Evolutionary conservation across 2,888 invertebrate species (phyloP).

Genomic region (Chymomyza caudatula): DNA sequence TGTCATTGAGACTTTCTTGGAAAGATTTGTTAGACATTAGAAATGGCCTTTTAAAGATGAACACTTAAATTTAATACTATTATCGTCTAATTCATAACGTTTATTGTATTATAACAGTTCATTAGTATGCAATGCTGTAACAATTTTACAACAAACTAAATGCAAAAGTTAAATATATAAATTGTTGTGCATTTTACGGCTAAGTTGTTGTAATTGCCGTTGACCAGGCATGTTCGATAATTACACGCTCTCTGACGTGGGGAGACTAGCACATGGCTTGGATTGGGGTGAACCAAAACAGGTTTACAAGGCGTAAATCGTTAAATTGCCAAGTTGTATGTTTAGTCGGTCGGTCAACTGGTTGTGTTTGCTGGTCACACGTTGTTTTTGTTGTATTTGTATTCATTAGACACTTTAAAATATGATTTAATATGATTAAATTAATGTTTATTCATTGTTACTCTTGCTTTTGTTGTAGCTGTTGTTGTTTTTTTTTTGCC

Average conservation of each 20-base stretch:
- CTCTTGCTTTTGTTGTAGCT: not conserved
- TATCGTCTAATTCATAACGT: no score
- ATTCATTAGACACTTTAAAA: constrained; percentile 58
- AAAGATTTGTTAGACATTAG: not conserved
- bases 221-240: not conserved
- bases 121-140: not conserved
- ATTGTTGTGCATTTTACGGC: not conserved
- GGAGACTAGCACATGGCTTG: not conserved
- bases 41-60: not conserved
- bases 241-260: not conserved
- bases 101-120: not conserved
- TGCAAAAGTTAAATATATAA: not conserved
- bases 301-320: not conserved
- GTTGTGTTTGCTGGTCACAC: not conserved
- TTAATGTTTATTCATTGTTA: constrained; percentile 62
- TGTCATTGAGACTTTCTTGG: not conserved
- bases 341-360: not conserved
- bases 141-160: not conserved
- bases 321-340: not conserved
- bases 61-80: no score
- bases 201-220: not conserved
- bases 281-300: not conserved
- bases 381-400: constrained; percentile 8
- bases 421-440: constrained; percentile 57
- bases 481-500: constrained; percentile 2